Conservation (phyloP, 2,113 vertebrate species). For the Corydoras maculifer region DNA sequence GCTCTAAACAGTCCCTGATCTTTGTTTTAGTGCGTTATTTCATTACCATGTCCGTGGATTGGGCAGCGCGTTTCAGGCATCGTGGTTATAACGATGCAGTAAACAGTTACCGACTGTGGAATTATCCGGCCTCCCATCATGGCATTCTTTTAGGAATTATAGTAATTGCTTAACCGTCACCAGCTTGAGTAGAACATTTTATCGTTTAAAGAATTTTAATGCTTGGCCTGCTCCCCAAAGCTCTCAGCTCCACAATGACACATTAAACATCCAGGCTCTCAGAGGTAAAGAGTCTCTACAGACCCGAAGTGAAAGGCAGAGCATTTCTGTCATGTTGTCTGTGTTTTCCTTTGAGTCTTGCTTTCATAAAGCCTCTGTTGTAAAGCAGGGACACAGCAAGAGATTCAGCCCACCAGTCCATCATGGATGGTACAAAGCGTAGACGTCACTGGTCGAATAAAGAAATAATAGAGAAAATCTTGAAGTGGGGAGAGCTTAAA, state of each 20-base stretch:
- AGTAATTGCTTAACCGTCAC: background rate
- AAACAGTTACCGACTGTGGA: background rate
- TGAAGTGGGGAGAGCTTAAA: conserved; percentile 18
- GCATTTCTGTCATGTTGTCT: conserved; percentile 24
- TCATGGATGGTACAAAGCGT: too few relatives aligned
- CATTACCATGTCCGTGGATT: too few relatives aligned
- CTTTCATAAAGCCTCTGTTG: background rate
- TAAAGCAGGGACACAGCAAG: background rate
- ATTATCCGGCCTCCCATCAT: background rate
- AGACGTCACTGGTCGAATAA: too few relatives aligned
- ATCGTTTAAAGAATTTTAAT: background rate
- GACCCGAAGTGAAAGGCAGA: background rate
- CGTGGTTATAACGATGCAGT: too few relatives aligned
- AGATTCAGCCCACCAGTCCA: background rate
- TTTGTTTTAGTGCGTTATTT: too few relatives aligned
- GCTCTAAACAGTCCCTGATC: too few relatives aligned
- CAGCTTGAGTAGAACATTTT: background rate
- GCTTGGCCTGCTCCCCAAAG: background rate
- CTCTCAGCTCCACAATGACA: too few relatives aligned
- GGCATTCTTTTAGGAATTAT: background rate
- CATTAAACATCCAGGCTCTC: background rate
- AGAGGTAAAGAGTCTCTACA: background rate
- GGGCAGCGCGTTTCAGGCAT: too few relatives aligned
- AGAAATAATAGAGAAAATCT: too few relatives aligned
- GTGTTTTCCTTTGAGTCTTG: background rate